Evolutionary conservation across 2,797 vertebrate genomes (phyloP).

Genomic region (Agapornis canus): DNA sequence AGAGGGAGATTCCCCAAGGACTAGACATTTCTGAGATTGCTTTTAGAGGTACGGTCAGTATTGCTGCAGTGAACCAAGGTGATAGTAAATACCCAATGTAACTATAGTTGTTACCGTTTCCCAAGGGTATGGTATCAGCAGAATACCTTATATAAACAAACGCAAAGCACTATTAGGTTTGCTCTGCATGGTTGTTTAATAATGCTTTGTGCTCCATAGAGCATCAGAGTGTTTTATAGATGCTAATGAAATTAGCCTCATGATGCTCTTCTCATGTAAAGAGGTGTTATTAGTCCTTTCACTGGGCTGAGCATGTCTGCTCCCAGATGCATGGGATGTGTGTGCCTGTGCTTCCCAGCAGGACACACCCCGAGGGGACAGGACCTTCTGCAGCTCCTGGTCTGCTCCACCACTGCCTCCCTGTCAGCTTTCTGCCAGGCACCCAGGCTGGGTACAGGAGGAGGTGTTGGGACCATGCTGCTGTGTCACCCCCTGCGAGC

Average conservation of each 20-base stretch:
- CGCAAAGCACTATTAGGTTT: background rate
- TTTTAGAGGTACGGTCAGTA: background rate
- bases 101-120: conserved; percentile 10
- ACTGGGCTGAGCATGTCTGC: background rate
- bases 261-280: background rate
- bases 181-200: conserved; percentile 39
- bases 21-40: conserved; percentile 17
- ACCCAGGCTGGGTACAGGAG: background rate
- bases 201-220: background rate
- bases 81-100: background rate
- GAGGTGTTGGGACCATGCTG: fast-evolving
- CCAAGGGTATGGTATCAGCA: conserved; percentile 4
- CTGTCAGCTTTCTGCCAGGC: background rate
- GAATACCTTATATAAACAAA: conserved; percentile 49
- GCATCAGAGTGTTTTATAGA: background rate
- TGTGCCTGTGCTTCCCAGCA: background rate
- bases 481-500: background rate
- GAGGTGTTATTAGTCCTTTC: background rate
- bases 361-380: fast-evolving
- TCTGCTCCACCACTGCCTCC: background rate
- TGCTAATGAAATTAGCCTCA: background rate
- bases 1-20: conserved; percentile 26
- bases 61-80: background rate
- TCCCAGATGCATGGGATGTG: fast-evolving
- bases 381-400: background rate